Percentiles rank a stretch among this genome's conserved stretches.
These are phyloP conservation scores for Alosa alosa DNA, from an alignment of 2,113 vertebrate genomes.

Conservation along the genomic window DNA sequence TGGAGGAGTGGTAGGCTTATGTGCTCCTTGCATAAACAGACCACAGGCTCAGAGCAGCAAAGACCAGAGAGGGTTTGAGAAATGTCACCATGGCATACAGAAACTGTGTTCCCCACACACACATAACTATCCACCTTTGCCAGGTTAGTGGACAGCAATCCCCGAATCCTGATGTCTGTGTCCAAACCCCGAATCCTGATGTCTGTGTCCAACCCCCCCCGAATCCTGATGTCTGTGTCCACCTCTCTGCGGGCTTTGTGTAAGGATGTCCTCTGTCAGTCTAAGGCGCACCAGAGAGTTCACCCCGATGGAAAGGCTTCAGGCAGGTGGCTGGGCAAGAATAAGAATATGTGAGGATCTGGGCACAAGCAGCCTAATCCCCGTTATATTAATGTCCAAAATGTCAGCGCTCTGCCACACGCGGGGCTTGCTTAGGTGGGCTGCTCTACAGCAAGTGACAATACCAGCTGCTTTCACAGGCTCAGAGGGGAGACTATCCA, in stretches of 20 bases:
- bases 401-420: constrained; percentile 63
- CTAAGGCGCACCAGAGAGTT: constrained; percentile 46
- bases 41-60: background rate
- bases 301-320: constrained; percentile 42
- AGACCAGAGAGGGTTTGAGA: background rate
- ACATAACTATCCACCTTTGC: background rate
- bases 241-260: background rate
- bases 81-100: constrained; percentile 5
- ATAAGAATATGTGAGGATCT: constrained; percentile 47
- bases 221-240: background rate
- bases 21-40: background rate
- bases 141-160: background rate
- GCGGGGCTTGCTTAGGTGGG: background rate
- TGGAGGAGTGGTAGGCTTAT: background rate
- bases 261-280: constrained; percentile 33
- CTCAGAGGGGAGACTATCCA: background rate
- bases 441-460: background rate
- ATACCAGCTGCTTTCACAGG: background rate
- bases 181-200: background rate
- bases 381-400: constrained; percentile 79
- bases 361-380: constrained; percentile 72
- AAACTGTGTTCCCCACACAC: background rate
- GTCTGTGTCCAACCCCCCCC: background rate
- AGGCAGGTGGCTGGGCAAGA: constrained; percentile 33
- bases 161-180: background rate